These are phyloP conservation scores for Nephrotoma guestfalica DNA, from an alignment of 2,888 invertebrate species.

Conservation along the genomic window DNA sequence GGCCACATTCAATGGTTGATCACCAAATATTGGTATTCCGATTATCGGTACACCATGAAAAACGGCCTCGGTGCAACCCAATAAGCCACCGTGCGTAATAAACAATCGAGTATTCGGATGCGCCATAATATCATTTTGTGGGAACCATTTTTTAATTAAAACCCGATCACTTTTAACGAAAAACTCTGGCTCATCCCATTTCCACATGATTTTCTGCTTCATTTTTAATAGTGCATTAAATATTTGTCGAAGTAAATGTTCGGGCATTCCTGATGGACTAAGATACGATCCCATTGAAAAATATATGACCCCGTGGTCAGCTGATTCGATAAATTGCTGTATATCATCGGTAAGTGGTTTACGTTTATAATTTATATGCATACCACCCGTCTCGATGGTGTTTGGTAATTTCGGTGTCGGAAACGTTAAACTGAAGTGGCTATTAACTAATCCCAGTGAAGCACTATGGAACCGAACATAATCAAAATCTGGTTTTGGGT, in stretches of 20 bases:
- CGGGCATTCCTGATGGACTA: slow-evolving; percentile 20
- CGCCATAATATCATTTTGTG: slow-evolving; percentile 29
- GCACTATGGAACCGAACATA: slow-evolving; percentile 18
- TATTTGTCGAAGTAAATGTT: slow-evolving; percentile 7
- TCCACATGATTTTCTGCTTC: slow-evolving; percentile 12
- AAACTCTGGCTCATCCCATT: slow-evolving; percentile 3
- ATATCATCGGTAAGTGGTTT: slow-evolving; percentile 25
- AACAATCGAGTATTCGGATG: slow-evolving; percentile 35
- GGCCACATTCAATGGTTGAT: slow-evolving; percentile 22
- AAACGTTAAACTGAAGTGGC: slow-evolving; percentile 25
- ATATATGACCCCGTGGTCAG: slow-evolving; percentile 32
- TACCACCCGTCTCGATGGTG: slow-evolving; percentile 31
- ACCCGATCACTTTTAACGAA: slow-evolving; percentile 18
- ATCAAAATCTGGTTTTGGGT: slow-evolving; percentile 19
- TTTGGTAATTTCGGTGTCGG: slow-evolving; percentile 29
- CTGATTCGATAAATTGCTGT: slow-evolving; percentile 27
- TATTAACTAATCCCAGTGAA: slow-evolving; percentile 25
- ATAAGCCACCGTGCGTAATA: slow-evolving; percentile 38
- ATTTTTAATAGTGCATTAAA: slow-evolving; percentile 9
- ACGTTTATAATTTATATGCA: slow-evolving; percentile 25
- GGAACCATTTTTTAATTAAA: slow-evolving; percentile 26
- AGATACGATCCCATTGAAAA: slow-evolving; percentile 36
- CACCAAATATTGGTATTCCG: slow-evolving; percentile 29
- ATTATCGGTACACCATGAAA: slow-evolving; percentile 31
- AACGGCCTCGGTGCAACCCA: slow-evolving; percentile 34